Percentiles rank a stretch among this genome's conserved stretches.
These are phyloP conservation scores for Jacana jacana DNA, from an alignment of 2,113 vertebrate genomes.

Conservation along the genomic window DNA sequence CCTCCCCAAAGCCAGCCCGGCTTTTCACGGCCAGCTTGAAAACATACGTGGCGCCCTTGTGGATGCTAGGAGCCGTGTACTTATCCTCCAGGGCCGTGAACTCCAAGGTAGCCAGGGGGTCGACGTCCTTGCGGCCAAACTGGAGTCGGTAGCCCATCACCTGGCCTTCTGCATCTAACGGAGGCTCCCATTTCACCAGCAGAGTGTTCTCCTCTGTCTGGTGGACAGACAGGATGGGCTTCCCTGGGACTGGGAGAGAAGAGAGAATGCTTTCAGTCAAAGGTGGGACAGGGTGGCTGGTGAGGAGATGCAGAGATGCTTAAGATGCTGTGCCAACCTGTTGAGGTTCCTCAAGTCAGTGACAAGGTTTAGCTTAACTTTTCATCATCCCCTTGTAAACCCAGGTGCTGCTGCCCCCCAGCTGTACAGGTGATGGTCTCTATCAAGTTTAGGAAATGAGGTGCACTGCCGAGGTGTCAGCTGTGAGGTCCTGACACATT, in stretches of 20 bases:
- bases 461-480: neutral
- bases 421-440: accelerated
- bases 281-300: neutral
- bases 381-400: neutral
- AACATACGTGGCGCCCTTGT: slow-evolving; percentile 90
- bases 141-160: slow-evolving; percentile 92
- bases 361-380: accelerated
- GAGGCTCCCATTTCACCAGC: slow-evolving; percentile 88
- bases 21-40: slow-evolving; percentile 93
- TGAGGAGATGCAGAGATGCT: neutral
- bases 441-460: neutral
- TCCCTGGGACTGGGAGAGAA: slow-evolving; percentile 83
- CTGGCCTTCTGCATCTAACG: slow-evolving; percentile 73
- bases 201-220: slow-evolving; percentile 83
- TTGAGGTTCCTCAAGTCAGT: neutral
- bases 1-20: slow-evolving; percentile 90
- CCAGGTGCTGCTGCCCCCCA: neutral
- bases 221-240: slow-evolving; percentile 87
- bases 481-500: neutral
- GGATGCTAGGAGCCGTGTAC: slow-evolving; percentile 82
- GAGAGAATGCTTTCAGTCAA: neutral
- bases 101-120: slow-evolving; percentile 87
- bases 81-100: slow-evolving; percentile 82
- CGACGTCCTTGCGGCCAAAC: slow-evolving; percentile 87
- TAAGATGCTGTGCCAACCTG: neutral